Percentiles rank a stretch among this genome's conserved stretches.
phyloP scores from a whole-genome alignment of 2,888 invertebrate species.

The Apeira syringaria region DNA sequence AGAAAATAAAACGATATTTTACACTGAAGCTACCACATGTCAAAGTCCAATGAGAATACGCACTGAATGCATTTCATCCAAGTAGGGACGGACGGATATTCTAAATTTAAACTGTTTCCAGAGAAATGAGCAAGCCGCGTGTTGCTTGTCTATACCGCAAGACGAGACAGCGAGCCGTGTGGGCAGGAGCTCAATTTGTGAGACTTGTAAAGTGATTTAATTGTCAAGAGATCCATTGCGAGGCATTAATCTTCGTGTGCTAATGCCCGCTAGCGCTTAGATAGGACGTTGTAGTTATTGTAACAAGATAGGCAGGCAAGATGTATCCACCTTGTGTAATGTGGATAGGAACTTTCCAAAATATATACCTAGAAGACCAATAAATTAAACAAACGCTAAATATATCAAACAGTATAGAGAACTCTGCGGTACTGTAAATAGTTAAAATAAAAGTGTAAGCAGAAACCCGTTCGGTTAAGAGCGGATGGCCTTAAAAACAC shows the following conservation, averaged over 20 bases:
- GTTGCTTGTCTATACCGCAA: conserved; percentile 66
- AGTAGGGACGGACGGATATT: conserved; percentile 77
- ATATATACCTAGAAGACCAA: too few species aligned
- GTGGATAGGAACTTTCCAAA: too few species aligned
- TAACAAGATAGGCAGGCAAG: conserved; percentile 22
- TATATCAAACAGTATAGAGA: too few species aligned
- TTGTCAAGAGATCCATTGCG: conserved; percentile 57
- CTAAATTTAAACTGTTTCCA: conserved; percentile 79
- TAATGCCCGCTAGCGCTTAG: conserved; percentile 33
- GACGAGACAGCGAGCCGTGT: conserved; percentile 59
- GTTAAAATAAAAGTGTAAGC: conserved; percentile 6
- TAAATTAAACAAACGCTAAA: too few species aligned
- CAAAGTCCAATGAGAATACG: conserved; percentile 58
- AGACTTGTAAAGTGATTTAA: conserved; percentile 73
- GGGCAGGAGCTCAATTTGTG: conserved; percentile 58
- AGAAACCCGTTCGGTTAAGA: conserved; percentile 26
- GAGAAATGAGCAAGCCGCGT: conserved; percentile 67
- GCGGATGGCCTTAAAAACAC: conserved; percentile 63
- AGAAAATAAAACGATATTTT: conserved; percentile 35
- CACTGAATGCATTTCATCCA: conserved; percentile 71
- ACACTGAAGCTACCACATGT: conserved; percentile 41
- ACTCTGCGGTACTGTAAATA: too few species aligned
- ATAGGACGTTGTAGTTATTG: conserved; percentile 19
- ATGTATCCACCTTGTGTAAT: too few species aligned
- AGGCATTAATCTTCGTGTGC: conserved; percentile 55